phyloP scores from a whole-genome alignment of 2,797 vertebrate genomes.

The Anniella stebbinsi region DNA sequence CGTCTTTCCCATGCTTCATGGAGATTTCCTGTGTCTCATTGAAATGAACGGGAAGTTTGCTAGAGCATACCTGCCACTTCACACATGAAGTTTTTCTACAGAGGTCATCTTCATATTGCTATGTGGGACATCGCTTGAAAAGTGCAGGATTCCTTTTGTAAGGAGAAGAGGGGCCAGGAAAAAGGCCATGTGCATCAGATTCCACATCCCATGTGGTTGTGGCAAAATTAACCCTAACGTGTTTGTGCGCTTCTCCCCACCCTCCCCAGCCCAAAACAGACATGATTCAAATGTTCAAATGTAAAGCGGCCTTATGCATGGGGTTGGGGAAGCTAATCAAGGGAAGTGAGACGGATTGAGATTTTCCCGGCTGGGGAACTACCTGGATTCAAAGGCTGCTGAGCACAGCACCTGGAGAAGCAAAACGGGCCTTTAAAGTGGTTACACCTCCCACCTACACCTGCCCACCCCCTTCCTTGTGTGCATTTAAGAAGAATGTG shows the following conservation, averaged over 20 bases:
- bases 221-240: neutral
- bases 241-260: neutral
- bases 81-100: neutral
- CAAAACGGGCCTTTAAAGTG: conserved; percentile 19
- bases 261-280: neutral
- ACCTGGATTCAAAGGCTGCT: conserved; percentile 3
- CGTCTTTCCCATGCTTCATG: neutral
- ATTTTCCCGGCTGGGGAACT: neutral
- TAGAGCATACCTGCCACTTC: neutral
- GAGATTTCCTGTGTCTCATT: neutral
- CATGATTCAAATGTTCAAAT: neutral
- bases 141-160: neutral
- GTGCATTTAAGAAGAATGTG: neutral
- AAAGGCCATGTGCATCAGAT: neutral
- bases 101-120: neutral
- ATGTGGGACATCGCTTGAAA: neutral
- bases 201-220: neutral
- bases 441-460: neutral
- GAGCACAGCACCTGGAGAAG: neutral
- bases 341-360: neutral
- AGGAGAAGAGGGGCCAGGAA: neutral
- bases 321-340: neutral
- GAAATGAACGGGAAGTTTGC: neutral
- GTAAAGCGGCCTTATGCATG: neutral
- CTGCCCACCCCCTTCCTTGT: neutral